Conservation (phyloP, 2,888 invertebrate species). For the Rutpela maculata region DNA sequence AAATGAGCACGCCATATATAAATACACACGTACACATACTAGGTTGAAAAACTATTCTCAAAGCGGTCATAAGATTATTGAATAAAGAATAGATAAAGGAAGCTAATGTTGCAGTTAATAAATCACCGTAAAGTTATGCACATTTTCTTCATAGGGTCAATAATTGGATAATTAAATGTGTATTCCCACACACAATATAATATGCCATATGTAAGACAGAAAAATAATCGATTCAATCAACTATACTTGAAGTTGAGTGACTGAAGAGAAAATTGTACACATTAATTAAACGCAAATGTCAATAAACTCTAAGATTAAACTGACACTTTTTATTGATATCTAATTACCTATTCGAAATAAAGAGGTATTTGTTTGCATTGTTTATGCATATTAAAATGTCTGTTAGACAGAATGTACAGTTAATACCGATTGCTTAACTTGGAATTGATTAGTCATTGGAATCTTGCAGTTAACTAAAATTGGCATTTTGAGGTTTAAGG, state of each 20-base stretch:
- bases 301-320: conserved; percentile 1
- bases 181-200: background rate
- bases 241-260: background rate
- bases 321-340: conserved; percentile 4
- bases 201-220: conserved; percentile 7
- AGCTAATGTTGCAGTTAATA: conserved; percentile 3
- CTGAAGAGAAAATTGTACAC: background rate
- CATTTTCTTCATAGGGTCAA: background rate
- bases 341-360: conserved; percentile 6
- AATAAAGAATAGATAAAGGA: background rate
- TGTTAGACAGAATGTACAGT: background rate
- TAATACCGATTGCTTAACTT: background rate
- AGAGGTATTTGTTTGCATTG: background rate
- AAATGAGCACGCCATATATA: too few species aligned
- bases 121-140: background rate
- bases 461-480: background rate
- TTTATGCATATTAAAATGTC: background rate
- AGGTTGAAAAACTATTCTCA: background rate
- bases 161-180: background rate
- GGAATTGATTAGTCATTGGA: background rate
- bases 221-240: background rate
- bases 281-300: background rate
- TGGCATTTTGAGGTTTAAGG: background rate
- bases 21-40: too few species aligned
- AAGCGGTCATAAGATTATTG: background rate